phyloP scores from a whole-genome alignment of 1,140 invertebrate species.

The Zaprionus kolodkinae region DNA sequence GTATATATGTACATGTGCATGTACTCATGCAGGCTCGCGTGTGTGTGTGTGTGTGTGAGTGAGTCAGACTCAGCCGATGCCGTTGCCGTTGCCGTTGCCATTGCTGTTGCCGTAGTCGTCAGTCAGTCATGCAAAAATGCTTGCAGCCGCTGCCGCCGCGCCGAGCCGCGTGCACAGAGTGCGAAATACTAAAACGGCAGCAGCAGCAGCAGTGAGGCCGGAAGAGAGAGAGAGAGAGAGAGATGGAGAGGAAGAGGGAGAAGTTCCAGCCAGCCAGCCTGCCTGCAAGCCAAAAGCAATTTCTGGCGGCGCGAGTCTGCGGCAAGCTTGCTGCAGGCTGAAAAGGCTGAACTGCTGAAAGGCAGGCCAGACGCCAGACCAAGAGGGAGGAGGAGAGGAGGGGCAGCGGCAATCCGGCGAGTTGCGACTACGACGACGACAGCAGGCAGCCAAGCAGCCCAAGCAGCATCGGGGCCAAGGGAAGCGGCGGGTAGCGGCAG shows the following conservation, averaged over 20 bases:
- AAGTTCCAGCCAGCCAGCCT: slow-evolving; percentile 49
- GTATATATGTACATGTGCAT: slow-evolving; percentile 1
- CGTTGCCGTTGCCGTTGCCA: slow-evolving; percentile 45
- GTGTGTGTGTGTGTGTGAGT: slow-evolving; percentile 46
- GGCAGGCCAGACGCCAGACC: slow-evolving; percentile 32
- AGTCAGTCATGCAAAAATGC: slow-evolving; percentile 82
- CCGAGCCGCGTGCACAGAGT: slow-evolving; percentile 64
- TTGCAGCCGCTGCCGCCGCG: slow-evolving; percentile 55
- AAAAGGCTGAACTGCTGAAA: slow-evolving; percentile 47
- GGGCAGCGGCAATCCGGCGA: slow-evolving; percentile 13
- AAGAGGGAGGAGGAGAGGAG: slow-evolving; percentile 33
- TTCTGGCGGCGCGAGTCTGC: slow-evolving; percentile 70
- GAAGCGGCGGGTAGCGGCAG: slow-evolving; percentile 37
- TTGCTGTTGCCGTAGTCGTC: slow-evolving; percentile 50
- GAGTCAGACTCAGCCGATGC: slow-evolving; percentile 65
- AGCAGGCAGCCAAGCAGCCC: slow-evolving; percentile 34
- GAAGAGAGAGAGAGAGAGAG: background rate
- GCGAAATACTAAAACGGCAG: slow-evolving; percentile 81
- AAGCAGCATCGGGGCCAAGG: slow-evolving; percentile 25
- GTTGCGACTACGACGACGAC: slow-evolving; percentile 1
- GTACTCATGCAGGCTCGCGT: slow-evolving; percentile 3
- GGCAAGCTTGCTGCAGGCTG: slow-evolving; percentile 55
- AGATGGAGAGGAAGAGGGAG: slow-evolving; percentile 28
- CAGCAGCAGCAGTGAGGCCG: slow-evolving; percentile 19
- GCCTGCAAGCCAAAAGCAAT: slow-evolving; percentile 69